A percentile compares a stretch with the other conserved stretches of the same genome.
Evolutionary conservation across 2,888 invertebrate species (phyloP).

Genomic region (Pachycephus smyrnensis): DNA sequence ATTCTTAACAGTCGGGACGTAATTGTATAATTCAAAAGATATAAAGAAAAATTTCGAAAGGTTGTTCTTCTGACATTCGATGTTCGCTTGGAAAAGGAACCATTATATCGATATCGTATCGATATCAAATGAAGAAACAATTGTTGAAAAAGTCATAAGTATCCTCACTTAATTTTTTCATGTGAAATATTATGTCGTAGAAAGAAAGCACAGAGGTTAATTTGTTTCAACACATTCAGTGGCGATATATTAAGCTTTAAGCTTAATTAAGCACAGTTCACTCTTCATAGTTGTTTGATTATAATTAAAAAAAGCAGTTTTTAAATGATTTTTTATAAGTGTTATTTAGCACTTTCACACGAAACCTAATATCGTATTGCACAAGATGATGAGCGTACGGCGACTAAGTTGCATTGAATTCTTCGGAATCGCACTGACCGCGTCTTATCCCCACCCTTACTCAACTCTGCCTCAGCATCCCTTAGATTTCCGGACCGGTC

Average conservation of each 20-base stretch:
- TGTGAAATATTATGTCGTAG: neutral
- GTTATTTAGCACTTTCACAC: neutral
- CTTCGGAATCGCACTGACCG: slow-evolving; percentile 26
- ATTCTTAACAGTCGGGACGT: neutral
- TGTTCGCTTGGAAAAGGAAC: too few relatives aligned
- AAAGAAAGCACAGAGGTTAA: neutral
- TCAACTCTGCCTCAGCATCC: slow-evolving; percentile 29
- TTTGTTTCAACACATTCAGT: neutral
- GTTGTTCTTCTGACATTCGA: too few relatives aligned
- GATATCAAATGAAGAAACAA: too few relatives aligned
- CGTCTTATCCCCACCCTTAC: slow-evolving; percentile 22
- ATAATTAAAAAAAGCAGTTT: neutral
- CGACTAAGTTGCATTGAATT: slow-evolving; percentile 38
- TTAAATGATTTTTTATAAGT: neutral
- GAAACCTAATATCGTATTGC: slow-evolving; percentile 36
- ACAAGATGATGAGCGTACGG: slow-evolving; percentile 41
- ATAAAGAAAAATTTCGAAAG: neutral
- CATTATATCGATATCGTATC: too few relatives aligned
- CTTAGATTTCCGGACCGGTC: slow-evolving; percentile 40
- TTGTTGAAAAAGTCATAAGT: too few relatives aligned
- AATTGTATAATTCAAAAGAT: neutral
- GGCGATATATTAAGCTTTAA: neutral
- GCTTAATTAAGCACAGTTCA: neutral
- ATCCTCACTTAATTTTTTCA: too few relatives aligned
- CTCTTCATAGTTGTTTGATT: neutral